phyloP scores from a whole-genome alignment of 2,888 invertebrate species.

The Digitonthophagus gazella region DNA sequence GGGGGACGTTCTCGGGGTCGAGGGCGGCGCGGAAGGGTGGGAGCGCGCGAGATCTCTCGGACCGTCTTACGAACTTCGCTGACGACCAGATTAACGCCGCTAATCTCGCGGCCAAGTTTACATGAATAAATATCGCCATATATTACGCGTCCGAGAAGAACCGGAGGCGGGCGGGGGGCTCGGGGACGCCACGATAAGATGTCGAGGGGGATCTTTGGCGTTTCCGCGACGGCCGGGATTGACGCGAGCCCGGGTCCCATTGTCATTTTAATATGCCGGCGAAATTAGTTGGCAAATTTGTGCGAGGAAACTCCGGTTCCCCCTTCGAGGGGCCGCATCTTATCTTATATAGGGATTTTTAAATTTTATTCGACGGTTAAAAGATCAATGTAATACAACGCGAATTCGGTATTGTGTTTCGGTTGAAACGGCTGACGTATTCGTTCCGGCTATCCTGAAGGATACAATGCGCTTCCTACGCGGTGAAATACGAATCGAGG shows the following conservation, averaged over 20 bases:
- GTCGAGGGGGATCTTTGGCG: slow-evolving; percentile 5
- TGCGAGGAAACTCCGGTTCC: no score
- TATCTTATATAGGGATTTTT: no score
- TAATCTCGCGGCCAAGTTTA: slow-evolving; percentile 49
- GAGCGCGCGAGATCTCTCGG: slow-evolving; percentile 37
- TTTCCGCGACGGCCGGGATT: not conserved
- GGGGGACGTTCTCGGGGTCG: slow-evolving; percentile 26
- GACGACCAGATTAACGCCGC: slow-evolving; percentile 48
- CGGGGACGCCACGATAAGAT: not conserved
- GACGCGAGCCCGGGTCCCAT: not conserved
- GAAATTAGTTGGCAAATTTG: not conserved
- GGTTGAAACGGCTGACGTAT: not conserved
- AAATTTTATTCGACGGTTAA: no score
- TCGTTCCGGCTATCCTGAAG: not conserved
- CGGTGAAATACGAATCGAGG: not conserved
- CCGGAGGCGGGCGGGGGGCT: not conserved
- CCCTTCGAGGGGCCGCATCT: no score
- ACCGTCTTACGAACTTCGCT: slow-evolving; percentile 47
- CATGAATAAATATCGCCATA: slow-evolving; percentile 50
- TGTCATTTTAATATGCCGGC: not conserved
- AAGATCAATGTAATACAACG: not conserved
- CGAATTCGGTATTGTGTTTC: not conserved
- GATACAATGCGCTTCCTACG: not conserved
- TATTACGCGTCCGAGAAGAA: slow-evolving; percentile 29
- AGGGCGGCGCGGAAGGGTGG: not conserved